Evolutionary conservation across 2,113 vertebrate genomes (phyloP).

Genomic region (Spea multiplicata): DNA sequence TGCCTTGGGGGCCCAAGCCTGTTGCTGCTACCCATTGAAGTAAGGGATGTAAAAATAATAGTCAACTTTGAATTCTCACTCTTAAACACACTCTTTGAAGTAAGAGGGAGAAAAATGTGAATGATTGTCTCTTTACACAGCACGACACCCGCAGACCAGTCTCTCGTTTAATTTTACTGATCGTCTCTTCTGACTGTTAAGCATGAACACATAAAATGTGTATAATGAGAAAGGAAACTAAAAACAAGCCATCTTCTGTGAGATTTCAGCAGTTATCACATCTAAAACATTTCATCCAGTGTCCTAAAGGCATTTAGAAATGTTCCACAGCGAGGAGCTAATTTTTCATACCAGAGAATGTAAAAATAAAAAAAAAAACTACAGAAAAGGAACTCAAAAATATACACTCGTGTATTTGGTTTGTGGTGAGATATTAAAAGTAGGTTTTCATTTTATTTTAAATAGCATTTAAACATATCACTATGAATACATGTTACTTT

Average conservation of each 20-base stretch:
- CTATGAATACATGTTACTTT: no score
- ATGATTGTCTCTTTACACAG: not conserved
- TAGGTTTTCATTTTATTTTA: not conserved
- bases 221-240: not conserved
- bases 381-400: not conserved
- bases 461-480: no score
- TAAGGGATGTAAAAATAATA: no score
- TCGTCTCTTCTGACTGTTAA: not conserved
- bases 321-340: not conserved
- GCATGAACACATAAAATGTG: not conserved
- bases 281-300: not conserved
- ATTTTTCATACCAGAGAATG: constrained; percentile 1
- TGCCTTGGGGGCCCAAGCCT: no score
- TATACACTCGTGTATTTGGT: not conserved
- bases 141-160: not conserved
- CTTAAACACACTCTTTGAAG: not conserved
- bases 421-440: not conserved
- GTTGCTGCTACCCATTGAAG: no score
- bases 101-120: not conserved
- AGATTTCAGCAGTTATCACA: constrained; percentile 3
- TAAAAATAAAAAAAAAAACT: constrained; percentile 1
- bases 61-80: no score
- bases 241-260: not conserved
- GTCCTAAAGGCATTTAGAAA: constrained; percentile 4
- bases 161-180: not conserved